phyloP scores from a whole-genome alignment of 2,113 vertebrate genomes.

The Mormoops blainvillei region DNA sequence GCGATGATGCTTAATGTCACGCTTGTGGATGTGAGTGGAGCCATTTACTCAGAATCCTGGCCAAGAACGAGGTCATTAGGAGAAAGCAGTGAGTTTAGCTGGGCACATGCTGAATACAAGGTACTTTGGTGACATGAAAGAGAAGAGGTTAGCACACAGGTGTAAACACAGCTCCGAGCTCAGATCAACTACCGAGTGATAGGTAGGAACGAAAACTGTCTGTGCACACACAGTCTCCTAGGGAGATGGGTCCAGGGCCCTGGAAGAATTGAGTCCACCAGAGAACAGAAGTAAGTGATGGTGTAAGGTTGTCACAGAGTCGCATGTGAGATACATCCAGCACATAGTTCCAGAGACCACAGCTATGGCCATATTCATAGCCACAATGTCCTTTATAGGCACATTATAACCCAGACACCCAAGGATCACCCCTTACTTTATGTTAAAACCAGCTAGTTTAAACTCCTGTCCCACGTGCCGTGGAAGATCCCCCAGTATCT shows the following conservation, averaged over 20 bases:
- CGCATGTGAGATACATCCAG: background rate
- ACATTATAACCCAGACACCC: background rate
- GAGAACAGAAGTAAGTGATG: background rate
- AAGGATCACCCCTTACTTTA: background rate
- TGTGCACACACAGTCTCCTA: background rate
- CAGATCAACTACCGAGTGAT: background rate
- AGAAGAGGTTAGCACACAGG: background rate
- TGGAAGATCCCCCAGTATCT: background rate
- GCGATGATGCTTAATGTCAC: background rate
- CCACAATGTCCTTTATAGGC: background rate
- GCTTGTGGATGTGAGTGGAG: background rate
- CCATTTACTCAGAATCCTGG: background rate
- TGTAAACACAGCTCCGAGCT: background rate
- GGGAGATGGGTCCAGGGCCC: background rate
- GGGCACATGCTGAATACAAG: background rate
- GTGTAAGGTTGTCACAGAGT: background rate
- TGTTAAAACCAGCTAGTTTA: background rate
- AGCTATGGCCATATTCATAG: too few species aligned
- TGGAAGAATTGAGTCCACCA: background rate
- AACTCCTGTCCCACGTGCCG: fast-evolving
- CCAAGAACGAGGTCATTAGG: background rate
- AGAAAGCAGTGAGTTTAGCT: background rate
- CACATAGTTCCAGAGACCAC: background rate
- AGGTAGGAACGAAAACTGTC: background rate
- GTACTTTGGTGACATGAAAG: background rate